phyloP scores from a whole-genome alignment of 2,888 invertebrate genomes.

The Stenurella melanura region DNA sequence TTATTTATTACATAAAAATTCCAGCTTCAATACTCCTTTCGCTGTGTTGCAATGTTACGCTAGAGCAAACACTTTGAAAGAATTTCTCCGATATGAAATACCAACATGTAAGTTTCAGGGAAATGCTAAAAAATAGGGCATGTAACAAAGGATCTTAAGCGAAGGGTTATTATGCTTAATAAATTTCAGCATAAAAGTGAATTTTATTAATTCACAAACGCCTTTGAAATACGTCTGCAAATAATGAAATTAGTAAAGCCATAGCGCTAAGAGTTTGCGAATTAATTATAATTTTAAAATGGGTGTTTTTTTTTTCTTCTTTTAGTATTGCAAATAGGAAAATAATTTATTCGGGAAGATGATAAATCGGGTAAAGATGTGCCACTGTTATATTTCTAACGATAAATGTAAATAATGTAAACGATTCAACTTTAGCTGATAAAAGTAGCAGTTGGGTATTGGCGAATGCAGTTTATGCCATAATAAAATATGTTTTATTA shows the following conservation, averaged over 20 bases:
- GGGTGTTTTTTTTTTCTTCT: slow-evolving; percentile 39
- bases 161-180: slow-evolving; percentile 49
- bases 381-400: no score
- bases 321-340: slow-evolving; percentile 30
- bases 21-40: slow-evolving; percentile 33
- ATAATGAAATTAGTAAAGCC: slow-evolving; percentile 57
- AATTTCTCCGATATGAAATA: slow-evolving; percentile 47
- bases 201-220: slow-evolving; percentile 57
- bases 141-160: slow-evolving; percentile 45
- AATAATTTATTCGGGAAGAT: no score
- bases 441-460: no score
- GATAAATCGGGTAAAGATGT: no score
- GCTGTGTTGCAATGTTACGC: slow-evolving; percentile 46
- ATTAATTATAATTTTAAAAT: slow-evolving; percentile 54
- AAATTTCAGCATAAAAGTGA: slow-evolving; percentile 53
- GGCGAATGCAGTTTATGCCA: no score
- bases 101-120: slow-evolving; percentile 41
- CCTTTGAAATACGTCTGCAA: slow-evolving; percentile 54
- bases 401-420: no score
- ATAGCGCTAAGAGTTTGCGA: slow-evolving; percentile 49
- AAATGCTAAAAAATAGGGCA: slow-evolving; percentile 40
- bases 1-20: slow-evolving; percentile 34
- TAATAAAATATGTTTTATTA: no score
- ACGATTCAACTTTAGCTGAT: no score
- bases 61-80: slow-evolving; percentile 53